Evolutionary conservation across 1,140 invertebrate species (phyloP), one percentile per base, ranked within the genome.

Genomic region (Parapsyche elsis): DNA sequence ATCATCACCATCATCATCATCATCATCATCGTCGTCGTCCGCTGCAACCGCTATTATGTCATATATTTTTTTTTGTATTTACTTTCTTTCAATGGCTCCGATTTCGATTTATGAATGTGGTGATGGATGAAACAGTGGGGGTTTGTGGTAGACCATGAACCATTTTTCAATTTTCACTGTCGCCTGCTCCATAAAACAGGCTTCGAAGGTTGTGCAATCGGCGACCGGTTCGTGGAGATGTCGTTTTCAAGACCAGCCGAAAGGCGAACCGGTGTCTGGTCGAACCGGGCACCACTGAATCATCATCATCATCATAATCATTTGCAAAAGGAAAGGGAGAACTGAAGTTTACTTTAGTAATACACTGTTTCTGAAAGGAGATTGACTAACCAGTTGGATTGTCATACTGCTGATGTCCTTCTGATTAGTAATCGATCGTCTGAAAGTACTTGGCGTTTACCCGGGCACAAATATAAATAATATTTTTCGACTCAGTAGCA

Each of bases 201-300:
- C 57, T 71, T 30, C 67, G 30, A 71, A 71, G 67, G 30, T 71
- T 71, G 30, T n/a, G 16, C 67, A 71, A 71, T 30, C 67, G 57
- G 16, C 57, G n/a, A 61, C 71, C 38, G 74, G 9, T n/a, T 45
- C 74, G 16, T 9, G 44, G 49, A 76, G 74, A 46, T 23, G 45
- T 30, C 74, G 24, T 49, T 76, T 76, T 76, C 74, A 76, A 76
- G 74, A 76, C 19, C 74, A 45, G 4, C 26, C 46, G 23, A 19
- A 26, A 76, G 74, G 74, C 46, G 53, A 76, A 76, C 74, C 45
- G 74, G 74, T 76, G 74, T 76, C 74, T 76, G 49, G 53, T 24
- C 10, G 23, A 19, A 19, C 44, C 74, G 46, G 71, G 38, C 71
- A 30, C 38, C 44, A 4, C 49, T 76, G 74, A 61, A 76, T 74